These are phyloP conservation scores for Hyperoplus immaculatus DNA, from an alignment of 2,797 vertebrate genomes.

Conservation along the genomic window DNA sequence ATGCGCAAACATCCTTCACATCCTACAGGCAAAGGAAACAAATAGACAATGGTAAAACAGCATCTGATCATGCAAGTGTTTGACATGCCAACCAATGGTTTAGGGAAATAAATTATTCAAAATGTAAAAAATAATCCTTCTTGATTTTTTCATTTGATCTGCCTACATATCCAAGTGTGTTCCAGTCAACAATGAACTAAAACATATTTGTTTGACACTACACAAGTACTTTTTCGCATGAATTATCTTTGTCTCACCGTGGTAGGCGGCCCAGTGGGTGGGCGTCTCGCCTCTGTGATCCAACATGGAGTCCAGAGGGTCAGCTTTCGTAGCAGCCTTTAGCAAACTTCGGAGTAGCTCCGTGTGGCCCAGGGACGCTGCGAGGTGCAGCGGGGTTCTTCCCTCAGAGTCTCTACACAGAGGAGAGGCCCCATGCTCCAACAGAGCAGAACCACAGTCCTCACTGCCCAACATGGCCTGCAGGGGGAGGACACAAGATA, in stretches of 20 bases:
- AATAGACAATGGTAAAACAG: background rate
- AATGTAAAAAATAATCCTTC: background rate
- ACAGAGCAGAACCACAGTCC: constrained; percentile 91
- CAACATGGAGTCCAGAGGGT: constrained; percentile 90
- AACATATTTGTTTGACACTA: background rate
- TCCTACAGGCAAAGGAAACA: constrained; percentile 81
- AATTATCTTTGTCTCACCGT: constrained; percentile 83
- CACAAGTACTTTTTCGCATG: background rate
- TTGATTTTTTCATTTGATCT: background rate
- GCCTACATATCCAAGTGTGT: background rate
- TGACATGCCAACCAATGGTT: background rate
- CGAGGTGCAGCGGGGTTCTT: constrained; percentile 92
- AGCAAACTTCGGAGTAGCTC: constrained; percentile 89
- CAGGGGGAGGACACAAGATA: constrained; percentile 7
- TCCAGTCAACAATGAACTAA: background rate
- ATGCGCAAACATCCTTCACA: constrained; percentile 95
- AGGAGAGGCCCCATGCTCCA: constrained; percentile 94
- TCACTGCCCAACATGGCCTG: constrained; percentile 94
- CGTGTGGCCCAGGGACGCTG: constrained; percentile 91
- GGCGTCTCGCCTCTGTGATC: constrained; percentile 94
- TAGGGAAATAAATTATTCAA: background rate
- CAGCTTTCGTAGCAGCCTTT: constrained; percentile 89
- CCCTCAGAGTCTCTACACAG: constrained; percentile 94
- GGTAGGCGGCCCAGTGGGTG: constrained; percentile 96
- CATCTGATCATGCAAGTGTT: background rate